Conservation (phyloP, 2,888 invertebrate genomes). For the Xylocampa areola region DNA sequence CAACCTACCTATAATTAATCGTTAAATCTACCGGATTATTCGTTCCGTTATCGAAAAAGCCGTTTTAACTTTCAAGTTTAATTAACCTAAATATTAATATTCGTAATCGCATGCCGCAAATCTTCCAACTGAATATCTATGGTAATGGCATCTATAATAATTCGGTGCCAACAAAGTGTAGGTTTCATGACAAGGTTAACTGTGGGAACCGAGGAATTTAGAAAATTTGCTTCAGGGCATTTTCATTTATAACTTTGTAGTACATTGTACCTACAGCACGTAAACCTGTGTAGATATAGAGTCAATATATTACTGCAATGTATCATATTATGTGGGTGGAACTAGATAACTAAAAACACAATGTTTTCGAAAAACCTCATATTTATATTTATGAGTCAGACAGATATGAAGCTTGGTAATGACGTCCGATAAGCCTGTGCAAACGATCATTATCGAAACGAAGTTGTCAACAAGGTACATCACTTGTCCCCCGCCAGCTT, state of each 20-base stretch:
- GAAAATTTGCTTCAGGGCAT: constrained; percentile 27
- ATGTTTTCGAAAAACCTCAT: constrained; percentile 36
- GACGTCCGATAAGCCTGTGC: constrained; percentile 31
- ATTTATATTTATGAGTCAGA: constrained; percentile 45
- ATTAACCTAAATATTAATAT: constrained; percentile 59
- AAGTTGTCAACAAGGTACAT: constrained; percentile 51
- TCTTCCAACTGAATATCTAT: constrained; percentile 48
- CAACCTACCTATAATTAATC: constrained; percentile 21
- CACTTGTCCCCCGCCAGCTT: constrained; percentile 43
- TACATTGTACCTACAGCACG: too few relatives aligned
- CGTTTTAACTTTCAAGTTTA: constrained; percentile 55
- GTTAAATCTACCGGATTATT: constrained; percentile 47
- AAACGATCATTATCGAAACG: constrained; percentile 47
- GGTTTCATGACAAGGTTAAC: constrained; percentile 37
- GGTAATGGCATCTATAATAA: constrained; percentile 48
- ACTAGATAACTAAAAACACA: constrained; percentile 36
- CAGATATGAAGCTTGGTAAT: constrained; percentile 39
- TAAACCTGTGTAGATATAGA: constrained; percentile 18
- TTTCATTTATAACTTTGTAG: constrained; percentile 24
- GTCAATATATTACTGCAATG: constrained; percentile 1
- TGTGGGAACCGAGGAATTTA: constrained; percentile 24
- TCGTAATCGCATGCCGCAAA: constrained; percentile 44
- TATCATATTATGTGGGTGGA: constrained; percentile 52
- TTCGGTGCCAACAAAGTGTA: constrained; percentile 33
- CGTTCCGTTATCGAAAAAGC: constrained; percentile 45